Evolutionary conservation across 2,113 vertebrate genomes (phyloP), one percentile per base, ranked within the genome.

Genomic region (Blennius ocellaris): DNA sequence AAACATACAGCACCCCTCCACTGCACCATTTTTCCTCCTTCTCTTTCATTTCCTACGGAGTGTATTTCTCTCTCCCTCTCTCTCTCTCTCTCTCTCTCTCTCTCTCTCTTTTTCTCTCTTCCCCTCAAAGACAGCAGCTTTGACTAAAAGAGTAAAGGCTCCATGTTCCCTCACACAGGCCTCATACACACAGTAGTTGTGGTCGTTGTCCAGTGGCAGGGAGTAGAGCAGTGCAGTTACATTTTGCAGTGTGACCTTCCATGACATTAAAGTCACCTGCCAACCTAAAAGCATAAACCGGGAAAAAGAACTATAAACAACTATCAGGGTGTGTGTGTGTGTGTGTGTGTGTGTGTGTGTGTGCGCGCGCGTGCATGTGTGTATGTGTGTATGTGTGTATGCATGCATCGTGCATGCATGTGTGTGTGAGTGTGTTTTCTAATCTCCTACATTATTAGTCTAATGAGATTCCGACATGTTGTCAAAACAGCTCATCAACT

Each of bases 401-500:
- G 36, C 30, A 6, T 21, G 57, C 74, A 73, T 69, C 14, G 0
- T 39, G 17, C 12, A n/a, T 12, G 14, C 54, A 12, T 58, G 3
- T 0, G 36, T 51, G 14, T 68, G 48, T 44, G 39, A 69, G 50
- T 58, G 65, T 51, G 70, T 65, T 64, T 62, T 74, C 15, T 82
- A 86, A 84, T 84, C 73, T 80, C 67, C 65, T 69, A 49, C 67
- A 81, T 87, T 90, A 91, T 87, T 90, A 80, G 82, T 81, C 69
- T 81, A 85, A 87, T 86, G 77, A 85, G 79, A 91, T 89, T 87
- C 84, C 80, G 88, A 88, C 85, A 83, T 83, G 82, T 84, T 91
- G 89, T 91, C 91, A 90, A 84, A 90, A 89, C 79, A 86, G 81
- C 83, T 89, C 86, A 87, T 91, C 86, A 89, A 59, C 48, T 60